Percentiles rank a stretch among this genome's conserved stretches.
Evolutionary conservation across 2,797 vertebrate genomes (phyloP).

Genomic region (Nannoperca obscura): DNA sequence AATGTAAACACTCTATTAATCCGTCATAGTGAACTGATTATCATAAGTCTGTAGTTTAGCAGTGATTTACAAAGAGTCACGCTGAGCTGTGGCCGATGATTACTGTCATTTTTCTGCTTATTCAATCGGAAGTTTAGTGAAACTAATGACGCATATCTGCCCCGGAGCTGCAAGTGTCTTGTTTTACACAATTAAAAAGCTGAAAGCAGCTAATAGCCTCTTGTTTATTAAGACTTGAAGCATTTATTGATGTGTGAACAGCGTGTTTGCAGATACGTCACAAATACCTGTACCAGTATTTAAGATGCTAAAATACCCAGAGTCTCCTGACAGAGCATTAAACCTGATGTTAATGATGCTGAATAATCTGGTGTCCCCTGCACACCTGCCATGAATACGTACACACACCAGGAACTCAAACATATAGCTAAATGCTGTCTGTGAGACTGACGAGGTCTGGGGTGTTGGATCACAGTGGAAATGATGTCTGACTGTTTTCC

Average conservation of each 20-base stretch:
- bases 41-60: not conserved
- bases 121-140: not conserved
- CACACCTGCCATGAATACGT: no score
- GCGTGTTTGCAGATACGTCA: no score
- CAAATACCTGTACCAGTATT: no score
- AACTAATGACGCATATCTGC: not conserved
- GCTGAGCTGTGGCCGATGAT: not conserved
- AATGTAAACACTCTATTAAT: not conserved
- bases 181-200: no score
- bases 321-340: no score
- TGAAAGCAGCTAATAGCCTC: not conserved
- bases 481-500: not conserved
- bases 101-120: not conserved
- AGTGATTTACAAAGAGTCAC: not conserved
- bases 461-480: not conserved
- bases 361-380: no score
- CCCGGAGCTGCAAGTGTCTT: not conserved
- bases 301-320: no score
- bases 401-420: no score
- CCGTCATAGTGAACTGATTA: no score
- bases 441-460: not conserved
- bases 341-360: no score
- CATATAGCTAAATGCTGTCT: not conserved
- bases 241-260: no score
- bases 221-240: no score